Base-by-base conservation (phyloP, 2,888 invertebrate species). In the Trachelus troglodyta region DNA sequence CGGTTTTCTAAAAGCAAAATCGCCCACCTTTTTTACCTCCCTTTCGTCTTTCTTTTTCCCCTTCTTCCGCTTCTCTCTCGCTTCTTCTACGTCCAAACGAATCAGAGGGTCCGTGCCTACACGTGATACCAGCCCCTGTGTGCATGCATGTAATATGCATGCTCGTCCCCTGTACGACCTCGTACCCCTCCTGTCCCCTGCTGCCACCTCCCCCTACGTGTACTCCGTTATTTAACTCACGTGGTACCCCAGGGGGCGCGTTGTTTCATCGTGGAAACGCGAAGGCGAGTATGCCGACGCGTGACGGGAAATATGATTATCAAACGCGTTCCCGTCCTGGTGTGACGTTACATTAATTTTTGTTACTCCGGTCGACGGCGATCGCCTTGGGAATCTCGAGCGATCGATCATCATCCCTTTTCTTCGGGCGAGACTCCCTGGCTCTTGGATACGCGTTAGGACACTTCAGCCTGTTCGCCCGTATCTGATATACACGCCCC, bases 101-200 rank as follows among this genome's bases (percentile, higher is more conserved):
- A 56, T 56, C 23, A 3, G 56, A 56, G 2, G 56, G 23, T 73
- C 75, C 69, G 76, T 77, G 73, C 79, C 79, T 71, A 37, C 80
- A 79, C 79, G 79, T 75, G 80, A 83, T 81, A 77, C 76, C 77
- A 75, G 69, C 76, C 79, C 79, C 78, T 80, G 78, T 80, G 80
- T 81, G 76, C 77, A 79, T 81, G 79, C 82, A 84, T 83, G 83
- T 83, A 87, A 87, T 84, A 85, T 83, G 83, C 80, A 82, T 81
- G 82, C 80, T 77, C 73, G 56, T 56, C 9, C 23, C 56, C 9
- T 9, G 56, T 23, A 2, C 56, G 23, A 56, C 9, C 40, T 23
- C 15, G 4, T 12, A 37, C 40, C 23, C 40, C 6, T 23, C 3
- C 56, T 15, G 23, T 9, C 56, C 9, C 56, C 23, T 56, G 4